Percentiles rank a stretch among this genome's conserved stretches.
Evolutionary conservation across 2,888 invertebrate genomes (phyloP).

Genomic region (Lasioglossum leucozonium): DNA sequence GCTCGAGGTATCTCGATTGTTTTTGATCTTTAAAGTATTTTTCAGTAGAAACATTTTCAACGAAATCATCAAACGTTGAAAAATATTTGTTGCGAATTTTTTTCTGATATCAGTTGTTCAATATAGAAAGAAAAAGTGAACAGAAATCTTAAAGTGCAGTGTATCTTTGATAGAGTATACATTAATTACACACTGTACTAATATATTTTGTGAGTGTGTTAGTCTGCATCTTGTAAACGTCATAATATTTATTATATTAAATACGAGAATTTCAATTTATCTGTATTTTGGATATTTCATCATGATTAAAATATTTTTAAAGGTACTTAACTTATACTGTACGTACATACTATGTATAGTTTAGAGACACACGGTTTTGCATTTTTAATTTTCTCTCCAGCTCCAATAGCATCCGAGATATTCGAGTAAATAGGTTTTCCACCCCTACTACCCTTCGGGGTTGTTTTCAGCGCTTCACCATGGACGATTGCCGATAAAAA

Average conservation of each 20-base stretch:
- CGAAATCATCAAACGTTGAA: no score
- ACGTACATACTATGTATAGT: not conserved
- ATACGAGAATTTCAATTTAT: not conserved
- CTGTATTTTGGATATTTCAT: not conserved
- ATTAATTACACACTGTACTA: not conserved
- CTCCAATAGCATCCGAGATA: not conserved
- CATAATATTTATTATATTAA: not conserved
- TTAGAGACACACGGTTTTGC: not conserved
- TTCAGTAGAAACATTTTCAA: no score
- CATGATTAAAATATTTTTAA: not conserved
- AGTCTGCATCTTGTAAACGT: not conserved
- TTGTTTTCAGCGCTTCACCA: not conserved
- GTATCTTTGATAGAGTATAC: not conserved
- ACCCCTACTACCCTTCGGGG: not conserved
- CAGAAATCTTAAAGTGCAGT: not conserved
- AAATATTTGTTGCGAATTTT: no score
- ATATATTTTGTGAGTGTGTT: not conserved
- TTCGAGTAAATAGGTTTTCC: not conserved
- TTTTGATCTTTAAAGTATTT: no score
- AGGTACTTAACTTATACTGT: not conserved
- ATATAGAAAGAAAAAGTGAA: no score
- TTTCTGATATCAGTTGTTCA: no score
- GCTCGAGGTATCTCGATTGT: not conserved
- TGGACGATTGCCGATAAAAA: conserved; percentile 6
- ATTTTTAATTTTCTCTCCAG: not conserved